Evolutionary conservation across 2,888 invertebrate species (phyloP), one percentile per base, ranked within the genome.

Genomic region (Endotricha flammealis): DNA sequence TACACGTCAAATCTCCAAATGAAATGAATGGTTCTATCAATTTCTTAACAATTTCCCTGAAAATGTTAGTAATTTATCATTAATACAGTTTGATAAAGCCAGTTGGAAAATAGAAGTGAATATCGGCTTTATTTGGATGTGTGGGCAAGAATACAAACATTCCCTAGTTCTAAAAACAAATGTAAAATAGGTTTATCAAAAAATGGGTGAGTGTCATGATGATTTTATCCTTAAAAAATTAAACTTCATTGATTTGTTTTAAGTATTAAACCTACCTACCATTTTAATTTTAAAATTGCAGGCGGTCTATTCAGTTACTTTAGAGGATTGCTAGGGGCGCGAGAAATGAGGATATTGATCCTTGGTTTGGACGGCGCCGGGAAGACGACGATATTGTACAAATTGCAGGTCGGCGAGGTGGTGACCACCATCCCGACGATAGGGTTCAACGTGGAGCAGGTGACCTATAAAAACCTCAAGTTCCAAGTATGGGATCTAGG

Each of bases 401-500:
- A 95, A 87, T 88, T 99, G 64, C 98, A 99, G 90, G 99, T 99
- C 39, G 98, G 98, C 10, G 98, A 98, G 88, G 98, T 99, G 37
- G 98, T 99, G 13, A 98, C 98, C 32, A 99, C 99, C 20, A 99
- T 95, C 85, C 96, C 98, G 46, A 99, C 99, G 6, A 99, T 99
- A 77, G 99, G 90, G 28, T 99, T 99, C 86, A 99, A 99, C 88
- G 99, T 99, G 57, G 99, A 99, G 86, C 98, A 98, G 90, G 98
- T 99, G 40, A 96, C 96, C 58, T 99, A 98, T 79, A 98, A 98
- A 89, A 99, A 99, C 89, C 90, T 99, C 50, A 99, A 98, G 87
- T 99, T 99, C 74, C 99, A 99, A 92, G 98, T 96, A 16, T 98
- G 98, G 98, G 98, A 99, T 90, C 90, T 99, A 36, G 99, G 99